Evolutionary conservation across 2,888 invertebrate genomes (phyloP).

Genomic region (Bedellia somnulentella): DNA sequence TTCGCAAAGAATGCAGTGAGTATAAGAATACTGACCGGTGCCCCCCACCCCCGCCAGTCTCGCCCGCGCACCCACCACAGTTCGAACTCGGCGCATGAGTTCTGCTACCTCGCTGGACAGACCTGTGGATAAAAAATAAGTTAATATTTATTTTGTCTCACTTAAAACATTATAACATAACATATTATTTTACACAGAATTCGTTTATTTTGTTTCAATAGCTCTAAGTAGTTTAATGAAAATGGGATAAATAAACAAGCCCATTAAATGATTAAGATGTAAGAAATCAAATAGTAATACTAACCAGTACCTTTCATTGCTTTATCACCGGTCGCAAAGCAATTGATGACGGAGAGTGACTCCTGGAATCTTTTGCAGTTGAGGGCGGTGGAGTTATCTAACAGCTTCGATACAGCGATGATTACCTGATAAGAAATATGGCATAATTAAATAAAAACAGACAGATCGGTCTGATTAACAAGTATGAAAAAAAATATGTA

Average conservation of each 20-base stretch:
- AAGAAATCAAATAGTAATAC: too few species aligned
- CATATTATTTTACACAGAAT: too few species aligned
- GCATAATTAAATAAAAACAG: neutral
- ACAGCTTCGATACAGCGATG: conserved; percentile 91
- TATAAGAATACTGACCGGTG: conserved; percentile 13
- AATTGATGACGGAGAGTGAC: conserved; percentile 88
- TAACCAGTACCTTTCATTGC: conserved; percentile 89
- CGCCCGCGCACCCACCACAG: conserved; percentile 92
- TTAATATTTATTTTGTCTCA: neutral
- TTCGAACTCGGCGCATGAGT: conserved; percentile 87
- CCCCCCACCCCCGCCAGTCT: conserved; percentile 85
- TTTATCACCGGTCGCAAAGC: conserved; percentile 90
- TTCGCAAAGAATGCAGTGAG: too few species aligned
- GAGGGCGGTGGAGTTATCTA: conserved; percentile 86
- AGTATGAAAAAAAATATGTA: neutral
- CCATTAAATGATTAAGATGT: too few species aligned
- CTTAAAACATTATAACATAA: neutral
- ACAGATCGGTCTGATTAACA: neutral
- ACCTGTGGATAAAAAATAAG: conserved; percentile 33
- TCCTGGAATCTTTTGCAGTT: conserved; percentile 95
- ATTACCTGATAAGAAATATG: conserved; percentile 67
- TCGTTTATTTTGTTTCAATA: too few species aligned
- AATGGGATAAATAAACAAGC: too few species aligned
- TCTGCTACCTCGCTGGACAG: conserved; percentile 92
- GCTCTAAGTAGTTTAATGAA: too few species aligned